These are phyloP conservation scores for Prorops nasuta DNA, from an alignment of 1,140 invertebrate genomes.

Conservation along the genomic window DNA sequence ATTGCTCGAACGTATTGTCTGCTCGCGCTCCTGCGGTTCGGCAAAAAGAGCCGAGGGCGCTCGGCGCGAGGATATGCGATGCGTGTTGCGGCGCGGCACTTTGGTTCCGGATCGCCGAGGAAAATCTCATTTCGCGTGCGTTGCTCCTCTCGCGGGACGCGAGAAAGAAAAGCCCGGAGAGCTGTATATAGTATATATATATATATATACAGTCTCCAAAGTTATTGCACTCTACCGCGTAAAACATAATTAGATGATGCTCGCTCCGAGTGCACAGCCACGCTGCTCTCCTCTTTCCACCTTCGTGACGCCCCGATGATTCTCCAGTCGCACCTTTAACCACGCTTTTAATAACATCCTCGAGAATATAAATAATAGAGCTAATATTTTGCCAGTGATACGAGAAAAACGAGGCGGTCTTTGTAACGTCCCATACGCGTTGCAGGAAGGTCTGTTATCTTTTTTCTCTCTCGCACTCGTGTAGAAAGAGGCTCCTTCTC, in stretches of 20 bases:
- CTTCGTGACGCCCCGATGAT: slow-evolving; percentile 21
- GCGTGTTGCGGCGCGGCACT: slow-evolving; percentile 1
- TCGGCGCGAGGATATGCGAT: neutral
- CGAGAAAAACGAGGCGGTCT: too few relatives aligned
- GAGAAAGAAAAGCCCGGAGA: slow-evolving; percentile 17
- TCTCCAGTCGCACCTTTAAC: neutral
- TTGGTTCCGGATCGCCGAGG: slow-evolving; percentile 3
- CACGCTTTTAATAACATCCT: slow-evolving; percentile 1
- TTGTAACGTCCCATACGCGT: too few relatives aligned
- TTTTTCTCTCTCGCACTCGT: too few relatives aligned
- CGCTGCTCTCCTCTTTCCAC: slow-evolving; percentile 13
- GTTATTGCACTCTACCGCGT: slow-evolving; percentile 32
- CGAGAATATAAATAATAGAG: neutral
- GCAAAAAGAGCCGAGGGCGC: slow-evolving; percentile 13
- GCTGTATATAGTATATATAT: too few relatives aligned
- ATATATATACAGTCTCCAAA: slow-evolving; percentile 21
- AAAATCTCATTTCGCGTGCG: slow-evolving; percentile 32
- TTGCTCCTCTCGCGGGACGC: neutral
- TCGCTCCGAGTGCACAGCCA: slow-evolving; percentile 8
- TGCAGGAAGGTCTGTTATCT: too few relatives aligned
- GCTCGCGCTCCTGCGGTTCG: slow-evolving; percentile 7
- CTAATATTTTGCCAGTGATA: too few relatives aligned
- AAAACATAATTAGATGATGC: slow-evolving; percentile 39
- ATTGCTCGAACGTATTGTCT: slow-evolving; percentile 7
- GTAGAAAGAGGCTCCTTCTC: too few relatives aligned